Percentiles rank a stretch among this genome's conserved stretches.
phyloP scores from a whole-genome alignment of 1,140 invertebrate genomes.

The Scaptomyza hsui region DNA sequence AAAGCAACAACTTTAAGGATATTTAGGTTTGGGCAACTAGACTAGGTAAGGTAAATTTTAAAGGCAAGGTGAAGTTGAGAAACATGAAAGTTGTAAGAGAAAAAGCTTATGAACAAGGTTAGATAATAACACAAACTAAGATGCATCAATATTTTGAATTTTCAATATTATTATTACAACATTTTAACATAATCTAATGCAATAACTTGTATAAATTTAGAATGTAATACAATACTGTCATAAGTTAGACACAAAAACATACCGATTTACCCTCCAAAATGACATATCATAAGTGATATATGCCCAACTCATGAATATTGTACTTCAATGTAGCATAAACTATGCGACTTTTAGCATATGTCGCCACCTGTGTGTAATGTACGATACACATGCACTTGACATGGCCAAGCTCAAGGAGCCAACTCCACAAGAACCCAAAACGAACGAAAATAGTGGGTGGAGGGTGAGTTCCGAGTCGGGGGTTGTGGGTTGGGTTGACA shows the following conservation, averaged over 20 bases:
- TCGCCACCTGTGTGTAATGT: constrained; percentile 79
- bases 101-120: too few relatives aligned
- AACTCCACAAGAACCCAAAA: constrained; percentile 10
- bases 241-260: background rate
- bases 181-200: too few relatives aligned
- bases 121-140: too few relatives aligned
- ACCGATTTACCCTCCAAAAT: constrained; percentile 2
- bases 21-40: constrained; percentile 9
- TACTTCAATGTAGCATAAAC: constrained; percentile 47
- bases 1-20: constrained; percentile 39
- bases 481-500: constrained; percentile 16
- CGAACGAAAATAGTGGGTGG: constrained; percentile 4
- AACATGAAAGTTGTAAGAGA: background rate
- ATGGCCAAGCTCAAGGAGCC: constrained; percentile 36
- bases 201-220: too few relatives aligned
- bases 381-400: constrained; percentile 70
- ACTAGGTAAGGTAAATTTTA: background rate
- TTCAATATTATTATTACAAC: too few relatives aligned
- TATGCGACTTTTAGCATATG: constrained; percentile 77
- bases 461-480: background rate
- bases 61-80: background rate
- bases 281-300: constrained; percentile 54
- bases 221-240: too few relatives aligned
- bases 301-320: constrained; percentile 35
- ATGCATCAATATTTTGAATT: too few relatives aligned